Evolutionary conservation across 2,888 invertebrate species (phyloP).

Genomic region (Incurvaria masculella): DNA sequence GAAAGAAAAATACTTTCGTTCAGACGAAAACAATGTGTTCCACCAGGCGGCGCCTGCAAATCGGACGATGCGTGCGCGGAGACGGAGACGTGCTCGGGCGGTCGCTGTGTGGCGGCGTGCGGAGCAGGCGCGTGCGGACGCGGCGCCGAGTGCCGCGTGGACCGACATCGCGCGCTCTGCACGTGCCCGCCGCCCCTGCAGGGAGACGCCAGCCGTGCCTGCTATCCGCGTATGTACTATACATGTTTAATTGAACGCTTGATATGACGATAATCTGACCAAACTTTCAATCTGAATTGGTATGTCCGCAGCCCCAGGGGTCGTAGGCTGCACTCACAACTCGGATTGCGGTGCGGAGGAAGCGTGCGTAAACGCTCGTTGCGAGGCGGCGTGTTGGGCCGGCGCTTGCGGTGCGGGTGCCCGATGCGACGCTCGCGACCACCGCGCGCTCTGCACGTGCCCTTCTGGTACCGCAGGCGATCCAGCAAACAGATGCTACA

Average conservation of each 20-base stretch:
- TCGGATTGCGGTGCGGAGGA: conserved; percentile 72
- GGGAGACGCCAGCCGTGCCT: conserved; percentile 81
- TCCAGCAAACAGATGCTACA: conserved; percentile 80
- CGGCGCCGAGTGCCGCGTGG: conserved; percentile 74
- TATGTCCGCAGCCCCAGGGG: conserved; percentile 37
- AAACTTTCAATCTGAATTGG: no score
- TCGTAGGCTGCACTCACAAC: conserved; percentile 69
- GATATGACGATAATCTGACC: no score
- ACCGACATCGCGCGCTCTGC: conserved; percentile 74
- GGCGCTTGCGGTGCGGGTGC: conserved; percentile 81
- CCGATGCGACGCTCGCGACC: conserved; percentile 71
- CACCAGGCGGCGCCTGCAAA: conserved; percentile 62
- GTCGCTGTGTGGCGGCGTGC: conserved; percentile 77
- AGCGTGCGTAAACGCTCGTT: conserved; percentile 76
- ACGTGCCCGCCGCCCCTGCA: conserved; percentile 68
- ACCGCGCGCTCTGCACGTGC: conserved; percentile 81
- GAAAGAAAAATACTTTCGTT: no score
- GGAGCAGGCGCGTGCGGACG: conserved; percentile 66
- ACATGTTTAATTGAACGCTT: no score
- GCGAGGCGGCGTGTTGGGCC: conserved; percentile 76
- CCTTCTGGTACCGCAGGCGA: conserved; percentile 85
- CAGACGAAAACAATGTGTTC: no score
- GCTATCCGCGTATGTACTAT: conserved; percentile 54
- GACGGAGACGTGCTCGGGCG: conserved; percentile 68
- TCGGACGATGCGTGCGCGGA: conserved; percentile 69